Base-by-base conservation (phyloP, 2,113 vertebrate genomes). In the Tonatia bakeri region DNA sequence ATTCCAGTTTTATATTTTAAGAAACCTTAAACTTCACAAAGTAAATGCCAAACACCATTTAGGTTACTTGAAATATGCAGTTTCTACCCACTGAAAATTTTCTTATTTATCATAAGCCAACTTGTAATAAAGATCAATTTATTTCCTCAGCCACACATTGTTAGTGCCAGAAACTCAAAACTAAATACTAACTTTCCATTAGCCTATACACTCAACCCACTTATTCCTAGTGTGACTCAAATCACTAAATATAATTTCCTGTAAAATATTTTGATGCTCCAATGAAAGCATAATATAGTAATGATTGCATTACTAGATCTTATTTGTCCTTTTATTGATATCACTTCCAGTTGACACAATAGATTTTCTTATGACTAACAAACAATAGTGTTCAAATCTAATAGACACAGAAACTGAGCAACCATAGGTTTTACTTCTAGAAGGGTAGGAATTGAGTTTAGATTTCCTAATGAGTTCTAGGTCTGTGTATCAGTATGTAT, bases 181-280 rank as follows among this genome's bases (percentile, higher is more conserved):
- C 50, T 45, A 36, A 94, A 87, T 83, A 43, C 5, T 59, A 16
- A 73, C 75, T 80, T 87, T 70, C 70, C 33, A 52, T 61, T 38
- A 77, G 14, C 75, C 28, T 65, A 8, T 72, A 22, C 9, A 17
- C 9, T 50, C 15, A 87, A 79, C 54, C 24, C 93, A n/a, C 4
- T 90, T 87, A 87, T 76, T 16, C n/a, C 38, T 45, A 90, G 45
- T 81, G 77, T 87, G 77, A 79, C 84, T 95, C 54, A 89, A 76
- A 90, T 86, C 43, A 65, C 26, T 77, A 56, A 81, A 77, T 76
- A 47, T 45, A 67, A 50, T 69, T 84, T 94, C 90, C 38, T 87
- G 47, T 84, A 36, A 86, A 87, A 76, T 28, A 93, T 11, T 72
- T 88, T 92, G 69, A 65, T 77, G 61, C n/a, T 86, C n/a, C 36